Percentiles rank a stretch among this genome's conserved stretches.
Evolutionary conservation across 2,797 vertebrate species (phyloP).

Genomic region (Percopsis omiscomaycus): DNA sequence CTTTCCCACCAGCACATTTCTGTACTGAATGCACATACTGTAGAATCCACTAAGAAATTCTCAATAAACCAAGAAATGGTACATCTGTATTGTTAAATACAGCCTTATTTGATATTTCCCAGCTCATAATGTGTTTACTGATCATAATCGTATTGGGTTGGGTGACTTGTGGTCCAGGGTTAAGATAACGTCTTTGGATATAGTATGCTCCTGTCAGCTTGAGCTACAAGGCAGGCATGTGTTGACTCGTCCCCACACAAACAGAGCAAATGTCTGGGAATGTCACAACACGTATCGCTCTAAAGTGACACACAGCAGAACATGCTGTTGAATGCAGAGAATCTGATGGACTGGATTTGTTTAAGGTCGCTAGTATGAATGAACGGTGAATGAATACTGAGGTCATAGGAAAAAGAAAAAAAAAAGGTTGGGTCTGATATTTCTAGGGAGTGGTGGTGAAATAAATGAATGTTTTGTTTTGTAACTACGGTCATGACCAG

Average conservation of each 20-base stretch:
- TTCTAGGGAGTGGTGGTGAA: constrained; percentile 25
- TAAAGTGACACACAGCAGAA: constrained; percentile 22
- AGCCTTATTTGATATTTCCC: constrained; percentile 6
- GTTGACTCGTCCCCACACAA: constrained; percentile 52
- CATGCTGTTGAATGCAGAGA: constrained; percentile 7
- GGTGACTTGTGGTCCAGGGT: constrained; percentile 2
- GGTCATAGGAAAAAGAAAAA: too few species aligned
- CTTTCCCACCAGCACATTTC: constrained; percentile 1
- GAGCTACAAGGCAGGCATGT: constrained; percentile 44
- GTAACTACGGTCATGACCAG: constrained; percentile 16
- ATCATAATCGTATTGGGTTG: background rate
- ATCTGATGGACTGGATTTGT: constrained; percentile 1
- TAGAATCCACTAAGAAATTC: background rate
- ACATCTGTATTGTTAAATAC: background rate
- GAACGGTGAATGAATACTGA: background rate
- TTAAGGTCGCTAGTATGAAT: background rate
- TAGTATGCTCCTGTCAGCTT: constrained; percentile 23
- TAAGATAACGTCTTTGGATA: constrained; percentile 35
- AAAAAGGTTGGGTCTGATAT: constrained; percentile 3
- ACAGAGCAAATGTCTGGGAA: constrained; percentile 57
- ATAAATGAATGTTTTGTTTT: constrained; percentile 13
- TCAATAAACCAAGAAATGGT: background rate
- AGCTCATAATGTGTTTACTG: background rate
- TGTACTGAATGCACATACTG: background rate
- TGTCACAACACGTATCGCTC: constrained; percentile 43